Base-by-base conservation (phyloP, 2,797 vertebrate genomes). In the Rhinogobio ventralis region DNA sequence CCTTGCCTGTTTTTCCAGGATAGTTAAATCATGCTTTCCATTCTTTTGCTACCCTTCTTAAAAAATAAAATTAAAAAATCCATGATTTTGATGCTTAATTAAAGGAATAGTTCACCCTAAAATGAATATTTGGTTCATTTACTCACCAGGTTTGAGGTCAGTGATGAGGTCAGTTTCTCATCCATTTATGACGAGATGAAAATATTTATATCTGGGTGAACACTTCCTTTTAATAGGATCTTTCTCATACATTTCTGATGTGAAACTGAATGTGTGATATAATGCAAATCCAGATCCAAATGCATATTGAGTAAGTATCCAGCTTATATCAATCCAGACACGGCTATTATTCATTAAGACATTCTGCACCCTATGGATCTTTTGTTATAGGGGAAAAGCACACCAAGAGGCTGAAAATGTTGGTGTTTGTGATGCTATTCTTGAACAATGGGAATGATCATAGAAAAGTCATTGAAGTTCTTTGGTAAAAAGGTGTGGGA, bases 241-340 rank as follows among this genome's bases (percentile, higher is more conserved):
- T 42, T 73, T 79, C 68, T 49, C 30, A 64, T 25, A 14, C 62
- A 64, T 71, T 60, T 60, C 23, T 46, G 25, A 83, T 83, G 46
- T 33, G 46, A 77, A 53, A 5, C 46, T 57, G 60, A 69, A 68
- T 28, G 25, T 77, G 55, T 53, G 10, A 60, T 76, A 20, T 33
- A 25, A 9, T 64, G 17, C n/a, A 81, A 81, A 81, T 81, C 71
- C 62, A 73, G 42, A 79, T 73, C 55, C 66, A 62, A 20, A 75
- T 68, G 55, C 33, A 68, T 53, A 45, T 13, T 39, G 20, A 84
- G 23, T 33, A 15, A 46, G 39, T 46, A 13, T 33, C 17, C 7
- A 4, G 3, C 25, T 49, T 67, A 30, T 68, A 45, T 10, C 2
- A 57, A 11, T n/a, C 53, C 20, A 55, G 20, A 55, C 20, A 23